Conservation (phyloP, 2,888 invertebrate species). For the Drosophila merina region DNA sequence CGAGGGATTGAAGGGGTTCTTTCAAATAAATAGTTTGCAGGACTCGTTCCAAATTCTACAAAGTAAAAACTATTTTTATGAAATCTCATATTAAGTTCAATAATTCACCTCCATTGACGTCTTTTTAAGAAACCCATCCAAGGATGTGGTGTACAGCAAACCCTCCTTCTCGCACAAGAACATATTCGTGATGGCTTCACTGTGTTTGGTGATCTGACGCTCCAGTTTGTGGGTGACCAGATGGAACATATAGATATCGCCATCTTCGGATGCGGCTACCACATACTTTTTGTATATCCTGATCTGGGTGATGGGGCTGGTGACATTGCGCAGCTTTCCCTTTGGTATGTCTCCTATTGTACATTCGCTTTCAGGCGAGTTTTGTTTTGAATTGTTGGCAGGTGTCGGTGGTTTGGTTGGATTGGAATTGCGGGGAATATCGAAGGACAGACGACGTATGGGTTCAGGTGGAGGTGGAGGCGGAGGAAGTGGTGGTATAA, state of each 20-base stretch:
- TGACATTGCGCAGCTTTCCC: slow-evolving; percentile 69
- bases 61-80: neutral
- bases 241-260: slow-evolving; percentile 82
- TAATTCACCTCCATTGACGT: slow-evolving; percentile 80
- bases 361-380: neutral
- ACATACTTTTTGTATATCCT: slow-evolving; percentile 74
- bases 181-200: slow-evolving; percentile 82
- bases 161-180: slow-evolving; percentile 69
- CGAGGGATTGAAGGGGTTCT: slow-evolving; percentile 89
- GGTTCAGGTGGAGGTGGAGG: slow-evolving; percentile 63
- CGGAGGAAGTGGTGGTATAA: slow-evolving; percentile 62
- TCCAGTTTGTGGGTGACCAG: slow-evolving; percentile 72
- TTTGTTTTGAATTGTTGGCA: neutral
- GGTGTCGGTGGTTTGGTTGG: slow-evolving; percentile 16
- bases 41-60: slow-evolving; percentile 80
- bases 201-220: slow-evolving; percentile 81
- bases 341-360: slow-evolving; percentile 56
- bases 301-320: slow-evolving; percentile 80
- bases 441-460: slow-evolving; percentile 40
- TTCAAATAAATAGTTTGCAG: slow-evolving; percentile 79
- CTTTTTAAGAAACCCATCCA: slow-evolving; percentile 82
- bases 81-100: no score
- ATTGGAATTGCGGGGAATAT: slow-evolving; percentile 29
- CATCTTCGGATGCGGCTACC: slow-evolving; percentile 82
- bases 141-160: slow-evolving; percentile 80